Evolutionary conservation across 2,888 invertebrate species (phyloP).

Genomic region (Ornithoptera alexandrae): DNA sequence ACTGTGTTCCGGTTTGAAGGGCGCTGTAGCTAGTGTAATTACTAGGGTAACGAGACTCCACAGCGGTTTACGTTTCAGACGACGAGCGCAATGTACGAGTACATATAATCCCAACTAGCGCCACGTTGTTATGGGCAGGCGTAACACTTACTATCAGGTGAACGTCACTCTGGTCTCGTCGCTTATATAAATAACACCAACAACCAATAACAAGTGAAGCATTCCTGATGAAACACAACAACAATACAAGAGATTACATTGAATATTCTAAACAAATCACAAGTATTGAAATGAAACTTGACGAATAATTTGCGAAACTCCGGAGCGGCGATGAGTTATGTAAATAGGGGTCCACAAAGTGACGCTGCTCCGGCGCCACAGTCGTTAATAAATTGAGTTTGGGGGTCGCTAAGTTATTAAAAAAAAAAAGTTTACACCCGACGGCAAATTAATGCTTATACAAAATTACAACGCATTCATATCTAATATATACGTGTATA

Average conservation of each 20-base stretch:
- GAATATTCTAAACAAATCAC: slow-evolving; percentile 3
- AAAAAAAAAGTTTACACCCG: not conserved
- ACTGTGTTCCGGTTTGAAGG: no score
- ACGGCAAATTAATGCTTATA: not conserved
- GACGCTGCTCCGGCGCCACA: not conserved
- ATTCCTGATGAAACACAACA: not conserved
- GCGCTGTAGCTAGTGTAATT: no score
- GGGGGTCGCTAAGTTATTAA: not conserved
- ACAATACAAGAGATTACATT: not conserved
- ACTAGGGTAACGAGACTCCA: no score
- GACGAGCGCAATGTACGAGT: no score
- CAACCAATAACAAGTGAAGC: not conserved
- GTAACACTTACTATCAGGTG: no score
- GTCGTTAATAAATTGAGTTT: not conserved
- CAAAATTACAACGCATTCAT: not conserved
- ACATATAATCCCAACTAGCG: no score
- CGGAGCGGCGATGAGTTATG: slow-evolving; percentile 10
- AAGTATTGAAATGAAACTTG: slow-evolving; percentile 9
- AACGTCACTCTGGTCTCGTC: no score
- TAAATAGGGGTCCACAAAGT: not conserved
- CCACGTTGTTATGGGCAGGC: no score
- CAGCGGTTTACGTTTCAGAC: no score
- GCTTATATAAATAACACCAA: no score
- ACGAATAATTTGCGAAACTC: slow-evolving; percentile 7
- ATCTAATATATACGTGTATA: no score